A percentile compares a stretch with the other conserved stretches of the same genome.
Evolutionary conservation across 2,888 invertebrate genomes (phyloP).

Genomic region (Gastracanthus pulcherrimus): DNA sequence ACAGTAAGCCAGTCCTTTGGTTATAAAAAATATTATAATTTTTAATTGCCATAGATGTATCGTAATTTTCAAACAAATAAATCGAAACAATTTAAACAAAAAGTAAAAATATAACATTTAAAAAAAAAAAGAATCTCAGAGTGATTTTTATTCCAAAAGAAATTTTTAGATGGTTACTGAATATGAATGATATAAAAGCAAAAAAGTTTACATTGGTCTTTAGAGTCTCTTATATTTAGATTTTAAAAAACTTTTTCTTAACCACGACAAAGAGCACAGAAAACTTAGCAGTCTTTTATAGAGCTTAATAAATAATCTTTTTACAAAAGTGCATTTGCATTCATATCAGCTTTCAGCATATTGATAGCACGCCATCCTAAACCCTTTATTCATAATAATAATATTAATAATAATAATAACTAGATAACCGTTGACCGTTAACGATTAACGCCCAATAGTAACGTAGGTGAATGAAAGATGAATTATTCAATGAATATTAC

Average conservation of each 20-base stretch:
- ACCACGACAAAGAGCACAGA: constrained; percentile 53
- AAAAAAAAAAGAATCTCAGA: not conserved
- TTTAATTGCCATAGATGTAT: not conserved
- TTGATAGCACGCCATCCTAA: constrained; percentile 30
- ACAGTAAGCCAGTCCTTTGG: constrained; percentile 3
- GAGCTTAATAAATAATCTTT: constrained; percentile 57
- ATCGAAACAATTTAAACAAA: not conserved
- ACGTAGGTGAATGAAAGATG: constrained; percentile 49
- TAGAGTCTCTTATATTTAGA: constrained; percentile 38
- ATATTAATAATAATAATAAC: not conserved
- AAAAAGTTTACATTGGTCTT: constrained; percentile 28
- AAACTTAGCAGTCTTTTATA: constrained; percentile 58
- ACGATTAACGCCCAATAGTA: constrained; percentile 36
- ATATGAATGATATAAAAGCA: constrained; percentile 23
- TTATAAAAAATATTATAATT: not conserved
- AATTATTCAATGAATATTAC: constrained; percentile 77
- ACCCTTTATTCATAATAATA: constrained; percentile 22
- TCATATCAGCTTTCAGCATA: constrained; percentile 40
- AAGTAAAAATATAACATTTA: not conserved
- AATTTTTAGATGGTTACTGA: constrained; percentile 7
- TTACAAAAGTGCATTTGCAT: constrained; percentile 54
- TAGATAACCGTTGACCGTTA: not conserved
- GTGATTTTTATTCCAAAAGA: not conserved
- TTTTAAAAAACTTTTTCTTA: constrained; percentile 40
- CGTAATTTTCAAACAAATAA: not conserved